Conservation (phyloP, 2,888 invertebrate genomes). For the Litoditis marina region DNA sequence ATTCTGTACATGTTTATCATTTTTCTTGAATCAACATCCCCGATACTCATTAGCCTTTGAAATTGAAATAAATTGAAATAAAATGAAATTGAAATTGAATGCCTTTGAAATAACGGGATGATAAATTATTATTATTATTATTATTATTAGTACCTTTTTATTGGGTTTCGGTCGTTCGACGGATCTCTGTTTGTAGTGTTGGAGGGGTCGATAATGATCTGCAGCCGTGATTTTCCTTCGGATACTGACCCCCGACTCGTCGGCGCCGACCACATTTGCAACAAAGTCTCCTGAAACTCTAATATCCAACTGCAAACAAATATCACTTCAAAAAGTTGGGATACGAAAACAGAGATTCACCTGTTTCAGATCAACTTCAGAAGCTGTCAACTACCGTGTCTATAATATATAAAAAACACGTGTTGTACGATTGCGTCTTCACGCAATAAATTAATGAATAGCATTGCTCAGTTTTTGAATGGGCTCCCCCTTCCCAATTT, state of each 20-base stretch:
- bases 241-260: constrained; percentile 40
- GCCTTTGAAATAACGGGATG: too few species aligned
- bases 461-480: too few species aligned
- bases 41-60: too few species aligned
- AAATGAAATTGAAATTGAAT: too few species aligned
- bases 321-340: not conserved
- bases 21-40: too few species aligned
- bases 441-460: not conserved
- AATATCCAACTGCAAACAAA: not conserved
- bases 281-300: constrained; percentile 32
- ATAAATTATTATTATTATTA: too few species aligned
- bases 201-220: constrained; percentile 37
- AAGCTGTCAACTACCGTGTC: too few species aligned
- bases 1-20: too few species aligned
- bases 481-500: not conserved
- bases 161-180: constrained; percentile 35
- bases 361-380: too few species aligned
- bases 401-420: too few species aligned
- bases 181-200: constrained; percentile 32
- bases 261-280: constrained; percentile 33
- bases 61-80: too few species aligned
- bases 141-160: constrained; percentile 32
- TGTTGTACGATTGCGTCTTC: too few species aligned
- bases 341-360: not conserved
- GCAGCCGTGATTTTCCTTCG: constrained; percentile 34